Evolutionary conservation across 2,888 invertebrate species (phyloP), one percentile per base, ranked within the genome.

Genomic region (Catocala sponsa): DNA sequence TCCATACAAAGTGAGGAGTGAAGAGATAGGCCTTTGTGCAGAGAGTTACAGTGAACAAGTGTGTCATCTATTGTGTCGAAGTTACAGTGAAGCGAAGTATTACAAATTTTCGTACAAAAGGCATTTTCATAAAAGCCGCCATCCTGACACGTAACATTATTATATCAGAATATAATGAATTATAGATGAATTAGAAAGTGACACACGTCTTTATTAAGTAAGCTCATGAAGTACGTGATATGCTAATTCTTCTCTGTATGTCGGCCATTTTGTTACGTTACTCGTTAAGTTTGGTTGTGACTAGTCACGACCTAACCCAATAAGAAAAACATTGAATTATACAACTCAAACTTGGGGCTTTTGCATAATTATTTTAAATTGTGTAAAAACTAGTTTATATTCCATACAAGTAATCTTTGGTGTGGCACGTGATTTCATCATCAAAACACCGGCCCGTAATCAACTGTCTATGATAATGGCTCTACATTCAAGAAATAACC

Each of bases 361-460:
- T 15, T 42, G n/a, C 46, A 10, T 46, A 46, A 15, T 46, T 46
- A 15, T 15, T 46, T 46, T 9, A 44, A 12, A 44, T 12, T 13
- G 44, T 44, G 44, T 43, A 43, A 43, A 43, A n/a, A 43, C 43
- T 43, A 43, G 43, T 43, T 43, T 43, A 41, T 2, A 47, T 59
- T 35, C 52, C 11, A 61, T 62, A 38, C 7, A 38, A 9, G 35
- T 38, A 38, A 38, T 38, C 35, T 38, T 38, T 38, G 35, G 35
- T 9, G 35, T 38, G 35, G 35, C 35, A 38, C 35, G 35, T 38
- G 35, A 38, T 38, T 38, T 38, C 35, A 38, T 38, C 35, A 38
- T 38, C 35, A 38, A 43, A 2, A 43, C 43, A 46, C 13, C 13
- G 13, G 15, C 12, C 13, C 7, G 46, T 13, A 12, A 46, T 57